Percentiles rank a stretch among this genome's conserved stretches.
phyloP scores from a whole-genome alignment of 2,888 invertebrate species.

The Zhuqinia jingwanae region DNA sequence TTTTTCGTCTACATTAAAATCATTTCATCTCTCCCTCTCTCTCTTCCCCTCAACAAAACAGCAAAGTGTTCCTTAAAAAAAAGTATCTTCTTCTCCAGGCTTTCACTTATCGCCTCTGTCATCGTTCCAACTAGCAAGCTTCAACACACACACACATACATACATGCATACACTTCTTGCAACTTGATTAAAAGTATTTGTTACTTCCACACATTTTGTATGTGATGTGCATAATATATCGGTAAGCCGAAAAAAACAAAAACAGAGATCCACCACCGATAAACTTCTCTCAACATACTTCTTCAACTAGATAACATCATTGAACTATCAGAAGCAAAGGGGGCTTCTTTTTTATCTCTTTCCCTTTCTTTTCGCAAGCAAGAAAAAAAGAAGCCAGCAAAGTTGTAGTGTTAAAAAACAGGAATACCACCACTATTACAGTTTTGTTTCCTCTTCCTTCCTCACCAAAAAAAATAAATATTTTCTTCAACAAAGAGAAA shows the following conservation, averaged over 20 bases:
- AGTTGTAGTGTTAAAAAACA: no score
- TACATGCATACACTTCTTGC: not conserved
- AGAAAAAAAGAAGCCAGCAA: no score
- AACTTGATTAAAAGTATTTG: no score
- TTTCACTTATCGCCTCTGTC: not conserved
- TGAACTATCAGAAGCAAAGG: no score
- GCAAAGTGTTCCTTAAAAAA: slow-evolving; percentile 8
- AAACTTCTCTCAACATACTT: no score
- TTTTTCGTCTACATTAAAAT: not conserved
- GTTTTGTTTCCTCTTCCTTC: no score
- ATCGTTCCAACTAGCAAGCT: not conserved
- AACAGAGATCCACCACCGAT: not conserved
- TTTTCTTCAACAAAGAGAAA: no score
- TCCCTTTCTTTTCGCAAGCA: not conserved
- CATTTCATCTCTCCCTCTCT: no score
- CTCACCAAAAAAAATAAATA: no score
- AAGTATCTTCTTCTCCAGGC: not conserved
- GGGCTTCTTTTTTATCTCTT: not conserved
- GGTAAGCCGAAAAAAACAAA: not conserved
- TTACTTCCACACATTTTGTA: not conserved
- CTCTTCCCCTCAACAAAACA: not conserved
- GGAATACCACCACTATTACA: no score
- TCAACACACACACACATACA: not conserved
- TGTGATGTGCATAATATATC: not conserved
- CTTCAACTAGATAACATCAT: no score